These are phyloP conservation scores for Pediacus dermestoides DNA, from an alignment of 2,888 invertebrate species.

Conservation along the genomic window DNA sequence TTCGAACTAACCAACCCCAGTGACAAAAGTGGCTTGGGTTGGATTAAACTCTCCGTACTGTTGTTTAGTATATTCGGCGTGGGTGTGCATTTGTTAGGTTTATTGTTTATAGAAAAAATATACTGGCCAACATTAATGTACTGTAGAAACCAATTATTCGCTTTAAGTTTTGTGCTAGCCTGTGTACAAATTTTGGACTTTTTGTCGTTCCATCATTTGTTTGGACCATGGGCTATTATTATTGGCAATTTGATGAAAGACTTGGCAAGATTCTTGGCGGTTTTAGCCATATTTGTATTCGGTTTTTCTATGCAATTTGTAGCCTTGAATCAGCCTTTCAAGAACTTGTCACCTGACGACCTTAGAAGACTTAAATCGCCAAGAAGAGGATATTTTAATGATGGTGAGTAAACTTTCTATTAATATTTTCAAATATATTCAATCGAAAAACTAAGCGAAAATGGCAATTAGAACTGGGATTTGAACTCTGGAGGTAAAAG, in stretches of 20 bases:
- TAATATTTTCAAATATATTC: constrained; percentile 8
- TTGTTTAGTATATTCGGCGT: constrained; percentile 88
- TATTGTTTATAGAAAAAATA: constrained; percentile 61
- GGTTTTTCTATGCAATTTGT: constrained; percentile 98
- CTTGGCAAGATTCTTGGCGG: constrained; percentile 93
- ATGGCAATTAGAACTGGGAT: no score
- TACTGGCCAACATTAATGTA: constrained; percentile 88
- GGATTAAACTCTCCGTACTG: constrained; percentile 84
- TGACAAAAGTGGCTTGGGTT: constrained; percentile 94
- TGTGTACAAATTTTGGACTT: constrained; percentile 98
- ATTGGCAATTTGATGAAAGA: constrained; percentile 94
- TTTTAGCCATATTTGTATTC: constrained; percentile 95
- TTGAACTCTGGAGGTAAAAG: no score
- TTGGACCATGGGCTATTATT: constrained; percentile 99
- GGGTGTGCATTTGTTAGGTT: constrained; percentile 80
- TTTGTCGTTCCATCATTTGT: constrained; percentile 96
- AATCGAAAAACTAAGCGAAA: no score
- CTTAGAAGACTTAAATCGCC: constrained; percentile 51
- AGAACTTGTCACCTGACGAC: constrained; percentile 63
- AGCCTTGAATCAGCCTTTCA: constrained; percentile 91
- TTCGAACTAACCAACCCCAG: constrained; percentile 97
- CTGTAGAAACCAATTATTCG: constrained; percentile 95
- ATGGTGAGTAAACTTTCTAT: constrained; percentile 60
- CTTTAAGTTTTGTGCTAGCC: constrained; percentile 88
- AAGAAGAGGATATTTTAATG: constrained; percentile 56